Evolutionary conservation across 2,797 vertebrate genomes (phyloP), one percentile per base, ranked within the genome.

Genomic region (Cossypha polioptera): DNA sequence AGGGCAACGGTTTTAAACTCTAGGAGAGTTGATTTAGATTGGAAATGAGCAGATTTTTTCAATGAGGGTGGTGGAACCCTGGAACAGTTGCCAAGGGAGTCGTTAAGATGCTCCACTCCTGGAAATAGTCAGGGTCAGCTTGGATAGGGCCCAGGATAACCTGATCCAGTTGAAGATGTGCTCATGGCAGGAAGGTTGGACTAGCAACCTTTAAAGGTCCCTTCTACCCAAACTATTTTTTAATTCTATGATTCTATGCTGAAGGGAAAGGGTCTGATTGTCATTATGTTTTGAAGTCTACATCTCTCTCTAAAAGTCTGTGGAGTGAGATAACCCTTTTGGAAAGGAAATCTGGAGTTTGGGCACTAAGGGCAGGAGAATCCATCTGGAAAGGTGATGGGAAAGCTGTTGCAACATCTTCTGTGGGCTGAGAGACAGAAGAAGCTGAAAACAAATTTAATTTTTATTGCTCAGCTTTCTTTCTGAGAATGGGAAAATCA

Each of bases 131-230:
- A 47, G 42, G 61, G 24, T 5, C 6, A 6, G 5, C 21, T 50
- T 69, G 19, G 20, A 51, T 0, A 1, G 6, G 24, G 20, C 11
- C 58, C 26, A 69, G 22, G 57, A n/a, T 3, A 55, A 28, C 33
- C 8, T 33, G 26, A 22, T 42, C 18, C 42, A 6, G 3, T 38
- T 61, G 42, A n/a, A 77, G 31, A 55, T 51, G 3, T 22, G 5
- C 10, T 31, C 2, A 29, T 6, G 19, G 42, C 31, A 58, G 7
- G 3, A 5, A 16, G 3, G 1, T 10, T 50, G 20, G 22, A 33
- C 17, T 26, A 54, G 15, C 10, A 8, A 9, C 7, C 6, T 69
- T 45, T 51, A 78, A 65, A 48, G 5, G 13, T 47, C 6, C 6
- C 6, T 65, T 69, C 24, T 40, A 68, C 3, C 4, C 24, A 47